Evolutionary conservation across 2,888 invertebrate genomes (phyloP).

Genomic region (Hypomecis punctinalis): DNA sequence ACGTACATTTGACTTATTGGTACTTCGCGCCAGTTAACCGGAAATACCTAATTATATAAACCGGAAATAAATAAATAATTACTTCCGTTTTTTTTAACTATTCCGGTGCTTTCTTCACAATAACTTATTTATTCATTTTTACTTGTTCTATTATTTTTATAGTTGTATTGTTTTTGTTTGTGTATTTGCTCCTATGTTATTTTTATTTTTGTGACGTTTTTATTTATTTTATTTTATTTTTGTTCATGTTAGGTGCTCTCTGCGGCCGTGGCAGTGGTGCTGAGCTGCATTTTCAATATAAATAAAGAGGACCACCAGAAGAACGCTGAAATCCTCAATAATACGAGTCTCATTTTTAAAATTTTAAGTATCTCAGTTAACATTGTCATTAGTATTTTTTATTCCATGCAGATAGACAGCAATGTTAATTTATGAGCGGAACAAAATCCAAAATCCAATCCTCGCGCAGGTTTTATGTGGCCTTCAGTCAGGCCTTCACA

Average conservation of each 20-base stretch:
- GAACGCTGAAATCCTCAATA: constrained; percentile 86
- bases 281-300: constrained; percentile 86
- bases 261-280: constrained; percentile 85
- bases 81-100: no score
- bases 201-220: not conserved
- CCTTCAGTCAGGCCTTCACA: no score
- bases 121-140: not conserved
- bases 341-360: constrained; percentile 85
- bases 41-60: no score
- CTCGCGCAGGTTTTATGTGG: no score
- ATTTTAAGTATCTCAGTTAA: constrained; percentile 85
- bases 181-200: not conserved
- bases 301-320: constrained; percentile 85
- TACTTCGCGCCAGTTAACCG: no score
- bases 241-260: constrained; percentile 80
- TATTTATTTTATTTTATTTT: constrained; percentile 31
- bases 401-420: constrained; percentile 75
- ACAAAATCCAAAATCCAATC: no score
- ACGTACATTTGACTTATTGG: no score
- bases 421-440: constrained; percentile 31
- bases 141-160: not conserved
- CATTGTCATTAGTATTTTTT: constrained; percentile 86
- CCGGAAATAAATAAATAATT: no score
- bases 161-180: no score
- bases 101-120: not conserved